Evolutionary conservation across 2,888 invertebrate genomes (phyloP), one percentile per base, ranked within the genome.

Genomic region (Portevinia maculata): DNA sequence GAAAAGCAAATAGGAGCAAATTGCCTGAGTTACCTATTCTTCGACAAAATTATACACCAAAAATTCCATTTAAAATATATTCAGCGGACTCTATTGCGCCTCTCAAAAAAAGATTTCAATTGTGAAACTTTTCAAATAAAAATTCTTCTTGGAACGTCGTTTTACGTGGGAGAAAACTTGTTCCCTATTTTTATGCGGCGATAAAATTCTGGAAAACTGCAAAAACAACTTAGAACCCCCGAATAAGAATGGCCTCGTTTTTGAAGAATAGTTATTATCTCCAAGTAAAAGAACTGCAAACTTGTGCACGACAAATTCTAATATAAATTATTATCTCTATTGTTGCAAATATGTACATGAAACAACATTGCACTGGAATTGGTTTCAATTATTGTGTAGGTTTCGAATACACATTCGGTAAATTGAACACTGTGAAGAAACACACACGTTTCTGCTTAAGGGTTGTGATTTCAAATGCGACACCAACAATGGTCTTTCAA

Each of bases 1-100:
- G 8, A 34, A 24, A 24, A 24, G 24, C 24, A 11, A 34, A 50
- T 15, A 53, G 19, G 15, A 19, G 19, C 15, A 53, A 53, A 34
- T 53, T 34, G 11, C 32, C 19, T 1, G 32, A 53, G 53, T 53
- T 53, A n/a, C n/a, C n/a, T n/a, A 21, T 53, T 53, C 53, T 53
- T 53, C 34, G 34, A 19, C 53, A 37, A 53, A 53, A 53, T 53
- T 34, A 53, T 34, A 53, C 53, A 53, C 4, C n/a, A 53, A 37
- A 53, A 53, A 30, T 53, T 34, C 34, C 34, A 32, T 34, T 32
- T 19, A 53, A 53, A 53, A 34, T 34, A 11, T 13, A 13, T 21
- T 48, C 24, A 11, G 21, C 21, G 9, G 34, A 34, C 4, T 11
- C 34, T 7, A 9, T 8, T n/a, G n/a, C n/a, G n/a, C n/a, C n/a